phyloP scores from a whole-genome alignment of 2,888 invertebrate genomes.

The Augiades crinisus region DNA sequence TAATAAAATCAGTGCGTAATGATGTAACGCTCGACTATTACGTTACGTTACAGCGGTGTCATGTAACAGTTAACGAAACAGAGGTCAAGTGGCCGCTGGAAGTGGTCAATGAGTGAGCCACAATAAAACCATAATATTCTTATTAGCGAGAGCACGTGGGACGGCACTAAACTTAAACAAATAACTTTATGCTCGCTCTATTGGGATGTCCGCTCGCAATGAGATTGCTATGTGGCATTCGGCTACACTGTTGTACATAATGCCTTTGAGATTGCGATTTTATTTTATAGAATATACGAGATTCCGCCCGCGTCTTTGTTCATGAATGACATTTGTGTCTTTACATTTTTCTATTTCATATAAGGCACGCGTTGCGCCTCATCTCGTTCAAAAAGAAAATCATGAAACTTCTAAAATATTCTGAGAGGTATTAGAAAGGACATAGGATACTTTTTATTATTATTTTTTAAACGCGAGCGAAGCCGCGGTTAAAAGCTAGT shows the following conservation, averaged over 20 bases:
- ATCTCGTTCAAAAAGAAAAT: too few relatives aligned
- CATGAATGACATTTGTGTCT: too few relatives aligned
- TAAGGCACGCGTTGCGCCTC: too few relatives aligned
- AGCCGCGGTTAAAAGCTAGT: too few relatives aligned
- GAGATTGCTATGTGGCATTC: slow-evolving; percentile 24
- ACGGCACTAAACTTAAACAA: slow-evolving; percentile 76
- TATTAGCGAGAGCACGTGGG: slow-evolving; percentile 63
- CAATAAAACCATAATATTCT: slow-evolving; percentile 71
- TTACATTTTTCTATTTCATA: too few relatives aligned
- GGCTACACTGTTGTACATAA: neutral
- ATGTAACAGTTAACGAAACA: slow-evolving; percentile 32
- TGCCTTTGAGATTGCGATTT: too few relatives aligned
- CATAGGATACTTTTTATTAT: too few relatives aligned
- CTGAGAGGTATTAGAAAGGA: too few relatives aligned
- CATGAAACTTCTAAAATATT: too few relatives aligned
- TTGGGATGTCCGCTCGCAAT: slow-evolving; percentile 73
- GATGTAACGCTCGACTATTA: slow-evolving; percentile 31
- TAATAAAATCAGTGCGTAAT: slow-evolving; percentile 21
- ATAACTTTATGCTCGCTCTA: slow-evolving; percentile 75
- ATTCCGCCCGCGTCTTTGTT: too few relatives aligned
- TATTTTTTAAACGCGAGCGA: too few relatives aligned
- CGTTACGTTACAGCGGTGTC: slow-evolving; percentile 37
- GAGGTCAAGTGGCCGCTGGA: slow-evolving; percentile 47
- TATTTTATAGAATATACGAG: too few relatives aligned
- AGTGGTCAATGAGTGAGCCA: slow-evolving; percentile 56